Conservation (phyloP, 2,797 vertebrate genomes). For the Nasua narica region DNA sequence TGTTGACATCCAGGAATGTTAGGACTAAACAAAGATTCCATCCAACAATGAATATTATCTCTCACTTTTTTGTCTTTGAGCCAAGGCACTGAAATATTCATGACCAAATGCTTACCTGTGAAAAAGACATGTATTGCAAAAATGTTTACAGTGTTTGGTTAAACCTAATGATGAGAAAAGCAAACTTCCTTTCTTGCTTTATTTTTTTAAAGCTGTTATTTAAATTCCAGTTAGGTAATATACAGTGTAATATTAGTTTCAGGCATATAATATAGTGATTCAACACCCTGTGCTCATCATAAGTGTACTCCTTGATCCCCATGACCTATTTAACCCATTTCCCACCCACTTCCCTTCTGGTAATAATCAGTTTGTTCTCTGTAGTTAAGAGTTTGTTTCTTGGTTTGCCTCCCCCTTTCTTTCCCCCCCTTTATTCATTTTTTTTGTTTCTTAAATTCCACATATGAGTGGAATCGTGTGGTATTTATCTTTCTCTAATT, state of each 20-base stretch:
- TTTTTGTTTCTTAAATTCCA: neutral
- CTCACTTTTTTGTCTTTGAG: conserved; percentile 42
- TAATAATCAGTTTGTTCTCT: neutral
- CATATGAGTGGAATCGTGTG: neutral
- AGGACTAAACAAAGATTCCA: conserved; percentile 47
- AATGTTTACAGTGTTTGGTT: conserved; percentile 20
- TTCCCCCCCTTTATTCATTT: neutral
- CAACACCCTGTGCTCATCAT: neutral
- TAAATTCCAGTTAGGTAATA: neutral
- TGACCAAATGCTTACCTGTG: conserved; percentile 56
- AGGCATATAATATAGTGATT: neutral
- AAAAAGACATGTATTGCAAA: conserved; percentile 35
- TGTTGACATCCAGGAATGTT: conserved; percentile 44
- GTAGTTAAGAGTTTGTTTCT: neutral
- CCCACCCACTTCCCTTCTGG: too few species aligned
- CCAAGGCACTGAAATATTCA: conserved; percentile 56
- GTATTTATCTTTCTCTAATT: neutral
- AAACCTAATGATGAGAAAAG: neutral
- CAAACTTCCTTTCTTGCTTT: conserved; percentile 33
- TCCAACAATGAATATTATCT: conserved; percentile 43
- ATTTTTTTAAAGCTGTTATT: neutral
- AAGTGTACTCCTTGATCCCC: neutral
- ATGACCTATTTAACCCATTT: neutral
- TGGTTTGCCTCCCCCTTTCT: neutral
- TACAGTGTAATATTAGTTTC: neutral